Evolutionary conservation across 2,797 vertebrate species (phyloP).

Genomic region (Nyctibius grandis): DNA sequence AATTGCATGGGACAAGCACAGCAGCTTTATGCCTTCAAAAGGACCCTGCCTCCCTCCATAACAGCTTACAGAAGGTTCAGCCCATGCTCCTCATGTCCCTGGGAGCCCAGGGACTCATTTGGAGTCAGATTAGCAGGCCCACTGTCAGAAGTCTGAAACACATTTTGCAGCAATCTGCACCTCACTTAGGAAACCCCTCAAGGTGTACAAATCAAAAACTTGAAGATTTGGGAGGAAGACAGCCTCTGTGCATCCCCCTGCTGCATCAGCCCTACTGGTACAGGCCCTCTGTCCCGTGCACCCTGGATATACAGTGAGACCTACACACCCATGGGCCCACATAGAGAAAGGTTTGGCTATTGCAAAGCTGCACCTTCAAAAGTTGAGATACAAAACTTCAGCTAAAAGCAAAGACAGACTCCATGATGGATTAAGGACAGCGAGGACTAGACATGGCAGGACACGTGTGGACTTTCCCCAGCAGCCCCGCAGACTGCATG

Average conservation of each 20-base stretch:
- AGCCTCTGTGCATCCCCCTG: neutral
- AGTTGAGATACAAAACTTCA: neutral
- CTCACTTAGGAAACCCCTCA: neutral
- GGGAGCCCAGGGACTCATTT: neutral
- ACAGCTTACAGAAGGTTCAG: neutral
- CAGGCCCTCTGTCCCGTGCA: neutral
- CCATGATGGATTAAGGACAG: neutral
- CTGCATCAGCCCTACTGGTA: neutral
- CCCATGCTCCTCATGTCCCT: neutral
- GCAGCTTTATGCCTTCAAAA: neutral
- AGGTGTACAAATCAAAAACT: neutral
- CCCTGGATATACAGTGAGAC: neutral
- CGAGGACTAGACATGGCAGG: rapidly evolving
- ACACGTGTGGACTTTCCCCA: rapidly evolving
- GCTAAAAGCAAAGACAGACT: neutral
- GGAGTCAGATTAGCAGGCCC: neutral
- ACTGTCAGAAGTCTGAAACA: neutral
- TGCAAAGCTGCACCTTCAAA: neutral
- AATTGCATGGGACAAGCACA: neutral
- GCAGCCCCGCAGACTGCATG: neutral
- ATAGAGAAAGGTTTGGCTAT: neutral
- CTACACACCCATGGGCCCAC: neutral
- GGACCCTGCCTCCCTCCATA: neutral
- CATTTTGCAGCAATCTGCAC: neutral
- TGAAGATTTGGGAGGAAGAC: neutral